Conservation (phyloP, 2,888 invertebrate species). For the Microctonus hyperodae region DNA sequence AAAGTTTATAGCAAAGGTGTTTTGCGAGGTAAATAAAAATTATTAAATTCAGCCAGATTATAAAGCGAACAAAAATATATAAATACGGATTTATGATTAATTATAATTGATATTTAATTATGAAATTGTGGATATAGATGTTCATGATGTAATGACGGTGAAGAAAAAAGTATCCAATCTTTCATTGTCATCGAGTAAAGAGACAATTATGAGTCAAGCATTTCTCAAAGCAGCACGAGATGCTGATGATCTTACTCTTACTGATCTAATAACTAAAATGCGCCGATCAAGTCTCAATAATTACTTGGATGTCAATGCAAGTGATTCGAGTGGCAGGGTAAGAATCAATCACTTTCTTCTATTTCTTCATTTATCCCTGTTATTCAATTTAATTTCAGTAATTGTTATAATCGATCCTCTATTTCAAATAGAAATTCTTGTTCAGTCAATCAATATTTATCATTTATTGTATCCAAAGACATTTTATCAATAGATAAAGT, state of each 20-base stretch:
- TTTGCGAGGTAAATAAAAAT: slow-evolving; percentile 49
- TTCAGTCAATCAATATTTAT: neutral
- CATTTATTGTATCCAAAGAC: neutral
- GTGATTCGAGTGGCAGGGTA: slow-evolving; percentile 69
- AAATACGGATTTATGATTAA: too few species aligned
- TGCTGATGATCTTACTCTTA: slow-evolving; percentile 64
- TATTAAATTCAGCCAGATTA: neutral
- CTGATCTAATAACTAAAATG: slow-evolving; percentile 62
- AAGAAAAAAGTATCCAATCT: slow-evolving; percentile 48
- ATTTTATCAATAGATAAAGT: neutral
- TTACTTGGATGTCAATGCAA: slow-evolving; percentile 65
- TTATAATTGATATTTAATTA: neutral
- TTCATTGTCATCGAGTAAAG: slow-evolving; percentile 35
- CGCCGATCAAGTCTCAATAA: slow-evolving; percentile 54
- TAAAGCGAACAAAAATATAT: too few species aligned
- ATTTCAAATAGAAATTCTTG: neutral
- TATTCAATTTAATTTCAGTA: neutral
- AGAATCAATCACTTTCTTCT: too few species aligned
- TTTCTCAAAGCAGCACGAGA: slow-evolving; percentile 67
- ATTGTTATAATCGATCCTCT: neutral
- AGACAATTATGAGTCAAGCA: slow-evolving; percentile 53
- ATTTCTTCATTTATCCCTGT: slow-evolving; percentile 30
- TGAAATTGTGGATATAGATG: slow-evolving; percentile 26
- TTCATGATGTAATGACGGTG: slow-evolving; percentile 32
- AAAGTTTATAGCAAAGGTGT: slow-evolving; percentile 59